Evolutionary conservation across 2,797 vertebrate species (phyloP).

Genomic region (Takifugu ocellatus): DNA sequence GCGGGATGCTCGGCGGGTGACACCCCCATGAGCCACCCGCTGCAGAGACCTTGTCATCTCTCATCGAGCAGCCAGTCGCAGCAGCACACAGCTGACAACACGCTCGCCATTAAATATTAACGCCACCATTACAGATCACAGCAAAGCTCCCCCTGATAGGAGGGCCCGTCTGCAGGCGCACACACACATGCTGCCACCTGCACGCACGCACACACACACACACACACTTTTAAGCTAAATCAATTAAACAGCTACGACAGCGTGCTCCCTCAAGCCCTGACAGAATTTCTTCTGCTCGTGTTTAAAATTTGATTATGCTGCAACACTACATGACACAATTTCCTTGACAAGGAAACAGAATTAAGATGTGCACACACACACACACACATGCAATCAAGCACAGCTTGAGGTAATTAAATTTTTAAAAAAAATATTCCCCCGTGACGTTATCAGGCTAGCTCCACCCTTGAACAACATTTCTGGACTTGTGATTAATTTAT

Average conservation of each 20-base stretch:
- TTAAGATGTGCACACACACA: not conserved
- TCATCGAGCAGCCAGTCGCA: conserved; percentile 22
- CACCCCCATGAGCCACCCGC: conserved; percentile 50
- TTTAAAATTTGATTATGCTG: conserved; percentile 60
- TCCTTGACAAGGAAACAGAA: conserved; percentile 25
- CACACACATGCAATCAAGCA: conserved; percentile 7
- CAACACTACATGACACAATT: conserved; percentile 32
- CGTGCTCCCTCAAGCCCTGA: conserved; percentile 47
- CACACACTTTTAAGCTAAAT: conserved; percentile 41
- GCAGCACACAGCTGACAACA: conserved; percentile 60
- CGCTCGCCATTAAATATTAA: conserved; percentile 72
- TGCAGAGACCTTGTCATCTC: conserved; percentile 54
- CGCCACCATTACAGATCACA: conserved; percentile 67
- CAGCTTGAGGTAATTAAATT: conserved; percentile 43
- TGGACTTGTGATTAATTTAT: conserved; percentile 54
- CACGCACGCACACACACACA: conserved; percentile 19
- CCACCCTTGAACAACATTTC: conserved; percentile 39
- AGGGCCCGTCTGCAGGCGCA: conserved; percentile 22
- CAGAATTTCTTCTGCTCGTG: conserved; percentile 47
- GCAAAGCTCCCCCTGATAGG: conserved; percentile 47
- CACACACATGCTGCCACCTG: conserved; percentile 8
- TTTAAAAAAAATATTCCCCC: conserved; percentile 21
- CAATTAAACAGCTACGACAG: conserved; percentile 49
- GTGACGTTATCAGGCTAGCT: conserved; percentile 42
- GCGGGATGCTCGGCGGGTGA: conserved; percentile 19